Evolutionary conservation across 1,140 invertebrate species (phyloP).

Genomic region (Drosophila subobscura): DNA sequence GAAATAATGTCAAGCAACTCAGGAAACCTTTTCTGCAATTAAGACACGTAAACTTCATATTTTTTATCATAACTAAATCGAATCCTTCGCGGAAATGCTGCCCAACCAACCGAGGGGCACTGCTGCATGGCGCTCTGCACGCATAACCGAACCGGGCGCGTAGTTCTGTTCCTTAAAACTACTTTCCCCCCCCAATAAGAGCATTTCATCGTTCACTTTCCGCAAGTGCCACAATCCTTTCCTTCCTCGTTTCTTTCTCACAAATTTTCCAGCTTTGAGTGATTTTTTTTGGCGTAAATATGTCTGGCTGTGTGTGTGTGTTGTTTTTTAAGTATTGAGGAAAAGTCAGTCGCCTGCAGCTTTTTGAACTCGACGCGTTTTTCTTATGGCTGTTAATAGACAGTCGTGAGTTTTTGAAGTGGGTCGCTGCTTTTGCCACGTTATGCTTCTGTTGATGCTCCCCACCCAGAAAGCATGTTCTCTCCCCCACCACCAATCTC

Average conservation of each 20-base stretch:
- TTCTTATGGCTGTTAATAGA: slow-evolving; percentile 72
- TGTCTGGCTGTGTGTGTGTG: slow-evolving; percentile 7
- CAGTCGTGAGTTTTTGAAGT: slow-evolving; percentile 70
- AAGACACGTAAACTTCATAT: too few relatives aligned
- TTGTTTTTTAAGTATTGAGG: slow-evolving; percentile 4
- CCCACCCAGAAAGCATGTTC: too few relatives aligned
- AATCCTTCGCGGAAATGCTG: too few relatives aligned
- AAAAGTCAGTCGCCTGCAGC: slow-evolving; percentile 50
- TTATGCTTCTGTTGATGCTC: not conserved
- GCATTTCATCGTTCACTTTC: slow-evolving; percentile 33
- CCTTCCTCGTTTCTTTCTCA: not conserved
- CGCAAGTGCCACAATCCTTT: slow-evolving; percentile 5
- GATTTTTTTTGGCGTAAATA: slow-evolving; percentile 30
- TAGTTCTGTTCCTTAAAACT: slow-evolving; percentile 9
- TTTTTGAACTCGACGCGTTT: slow-evolving; percentile 52
- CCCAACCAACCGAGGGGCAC: too few relatives aligned
- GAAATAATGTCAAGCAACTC: not conserved
- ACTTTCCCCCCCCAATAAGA: slow-evolving; percentile 23
- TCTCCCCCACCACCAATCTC: not conserved
- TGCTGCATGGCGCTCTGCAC: too few relatives aligned
- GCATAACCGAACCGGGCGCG: too few relatives aligned
- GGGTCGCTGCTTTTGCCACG: slow-evolving; percentile 42
- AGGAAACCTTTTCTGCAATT: too few relatives aligned
- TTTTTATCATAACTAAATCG: too few relatives aligned
- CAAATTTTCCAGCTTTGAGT: slow-evolving; percentile 36